These are phyloP conservation scores for Tyria jacobaeae DNA, from an alignment of 2,888 invertebrate genomes.

Conservation along the genomic window DNA sequence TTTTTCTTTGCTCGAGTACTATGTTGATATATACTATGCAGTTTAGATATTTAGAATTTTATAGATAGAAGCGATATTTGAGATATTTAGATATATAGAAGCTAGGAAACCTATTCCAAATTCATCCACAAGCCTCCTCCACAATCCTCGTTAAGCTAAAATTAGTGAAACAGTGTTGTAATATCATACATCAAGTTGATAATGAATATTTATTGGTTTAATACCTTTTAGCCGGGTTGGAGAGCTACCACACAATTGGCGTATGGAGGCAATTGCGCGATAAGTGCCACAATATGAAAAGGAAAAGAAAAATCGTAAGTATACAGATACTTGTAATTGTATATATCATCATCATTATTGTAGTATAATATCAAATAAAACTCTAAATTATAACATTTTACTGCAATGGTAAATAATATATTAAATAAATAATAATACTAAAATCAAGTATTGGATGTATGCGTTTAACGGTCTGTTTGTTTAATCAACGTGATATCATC, in stretches of 20 bases:
- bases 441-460: too few relatives aligned
- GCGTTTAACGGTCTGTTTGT: neutral
- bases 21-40: neutral
- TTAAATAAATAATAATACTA: too few relatives aligned
- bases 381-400: too few relatives aligned
- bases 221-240: conserved; percentile 75
- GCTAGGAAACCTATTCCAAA: conserved; percentile 44
- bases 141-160: conserved; percentile 71
- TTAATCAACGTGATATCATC: conserved; percentile 2
- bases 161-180: conserved; percentile 79
- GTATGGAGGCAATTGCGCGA: conserved; percentile 72
- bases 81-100: too few relatives aligned
- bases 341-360: neutral
- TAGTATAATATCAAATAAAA: neutral
- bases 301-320: neutral
- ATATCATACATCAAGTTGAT: conserved; percentile 84
- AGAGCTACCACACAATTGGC: conserved; percentile 73
- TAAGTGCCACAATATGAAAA: conserved; percentile 46
- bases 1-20: too few relatives aligned
- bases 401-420: neutral
- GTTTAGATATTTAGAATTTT: conserved; percentile 19
- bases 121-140: conserved; percentile 52
- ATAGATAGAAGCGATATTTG: too few relatives aligned
- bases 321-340: too few relatives aligned
- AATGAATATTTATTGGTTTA: conserved; percentile 85